These are phyloP conservation scores for Onychomys leucogaster DNA, from an alignment of 2,797 vertebrate genomes.

Conservation along the genomic window DNA sequence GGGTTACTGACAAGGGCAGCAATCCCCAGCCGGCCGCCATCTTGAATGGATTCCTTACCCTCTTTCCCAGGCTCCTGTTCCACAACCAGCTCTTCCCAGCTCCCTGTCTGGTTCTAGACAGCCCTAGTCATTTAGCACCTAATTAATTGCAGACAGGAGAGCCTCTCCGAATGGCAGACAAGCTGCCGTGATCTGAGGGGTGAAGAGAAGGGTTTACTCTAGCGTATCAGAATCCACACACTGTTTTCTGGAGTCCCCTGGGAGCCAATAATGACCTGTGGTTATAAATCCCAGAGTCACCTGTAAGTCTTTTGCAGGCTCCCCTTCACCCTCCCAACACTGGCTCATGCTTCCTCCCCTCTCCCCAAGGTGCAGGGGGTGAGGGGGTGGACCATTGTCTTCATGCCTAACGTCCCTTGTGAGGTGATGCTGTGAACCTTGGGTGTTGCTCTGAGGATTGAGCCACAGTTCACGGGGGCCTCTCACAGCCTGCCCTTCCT, in stretches of 20 bases:
- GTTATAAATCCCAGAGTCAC: background rate
- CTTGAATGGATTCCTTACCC: background rate
- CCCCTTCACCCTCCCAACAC: background rate
- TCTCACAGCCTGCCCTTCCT: no score
- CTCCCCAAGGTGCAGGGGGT: background rate
- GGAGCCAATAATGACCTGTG: background rate
- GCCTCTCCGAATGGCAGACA: background rate
- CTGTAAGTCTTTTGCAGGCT: background rate
- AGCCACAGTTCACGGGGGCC: no score
- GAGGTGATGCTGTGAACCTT: background rate
- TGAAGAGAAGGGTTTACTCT: background rate
- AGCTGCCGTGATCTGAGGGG: constrained; percentile 32
- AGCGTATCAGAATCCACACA: background rate
- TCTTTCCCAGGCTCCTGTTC: background rate
- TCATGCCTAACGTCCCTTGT: background rate
- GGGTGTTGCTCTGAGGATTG: no score
- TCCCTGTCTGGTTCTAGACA: background rate
- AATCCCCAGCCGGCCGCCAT: background rate
- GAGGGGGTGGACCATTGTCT: background rate
- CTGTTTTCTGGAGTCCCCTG: constrained; percentile 38
- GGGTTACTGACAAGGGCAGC: background rate
- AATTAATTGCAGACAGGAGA: background rate
- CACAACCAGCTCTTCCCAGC: background rate
- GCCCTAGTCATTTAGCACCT: background rate
- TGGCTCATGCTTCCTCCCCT: background rate